Evolutionary conservation across 2,113 vertebrate species (phyloP).

Genomic region (Nicator chloris): DNA sequence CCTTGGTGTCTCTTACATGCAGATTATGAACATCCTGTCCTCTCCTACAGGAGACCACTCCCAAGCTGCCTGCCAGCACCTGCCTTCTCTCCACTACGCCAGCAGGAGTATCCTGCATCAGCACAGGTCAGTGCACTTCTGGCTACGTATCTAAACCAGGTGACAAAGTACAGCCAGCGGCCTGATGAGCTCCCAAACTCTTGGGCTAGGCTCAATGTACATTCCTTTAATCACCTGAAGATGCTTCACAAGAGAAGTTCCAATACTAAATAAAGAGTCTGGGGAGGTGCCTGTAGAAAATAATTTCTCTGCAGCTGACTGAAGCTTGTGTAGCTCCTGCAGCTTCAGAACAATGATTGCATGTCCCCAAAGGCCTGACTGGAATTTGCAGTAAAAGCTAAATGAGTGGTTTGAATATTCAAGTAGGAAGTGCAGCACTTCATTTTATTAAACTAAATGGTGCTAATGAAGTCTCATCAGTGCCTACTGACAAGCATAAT

Average conservation of each 20-base stretch:
- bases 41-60: background rate
- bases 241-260: background rate
- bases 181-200: background rate
- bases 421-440: background rate
- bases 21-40: background rate
- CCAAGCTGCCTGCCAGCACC: background rate
- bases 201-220: background rate
- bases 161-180: background rate
- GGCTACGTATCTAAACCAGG: background rate
- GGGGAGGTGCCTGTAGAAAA: background rate
- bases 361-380: background rate
- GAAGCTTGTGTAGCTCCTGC: background rate
- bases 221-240: background rate
- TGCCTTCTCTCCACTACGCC: background rate
- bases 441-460: constrained; percentile 1
- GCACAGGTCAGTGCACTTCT: constrained; percentile 7
- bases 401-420: background rate
- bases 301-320: background rate
- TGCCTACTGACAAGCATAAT: background rate
- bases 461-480: background rate
- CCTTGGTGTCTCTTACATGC: background rate
- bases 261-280: background rate
- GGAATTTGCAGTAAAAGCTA: background rate
- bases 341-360: constrained; percentile 14
- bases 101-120: background rate